Conservation (phyloP, 2,888 invertebrate genomes). For the Phorcus lineatus region DNA sequence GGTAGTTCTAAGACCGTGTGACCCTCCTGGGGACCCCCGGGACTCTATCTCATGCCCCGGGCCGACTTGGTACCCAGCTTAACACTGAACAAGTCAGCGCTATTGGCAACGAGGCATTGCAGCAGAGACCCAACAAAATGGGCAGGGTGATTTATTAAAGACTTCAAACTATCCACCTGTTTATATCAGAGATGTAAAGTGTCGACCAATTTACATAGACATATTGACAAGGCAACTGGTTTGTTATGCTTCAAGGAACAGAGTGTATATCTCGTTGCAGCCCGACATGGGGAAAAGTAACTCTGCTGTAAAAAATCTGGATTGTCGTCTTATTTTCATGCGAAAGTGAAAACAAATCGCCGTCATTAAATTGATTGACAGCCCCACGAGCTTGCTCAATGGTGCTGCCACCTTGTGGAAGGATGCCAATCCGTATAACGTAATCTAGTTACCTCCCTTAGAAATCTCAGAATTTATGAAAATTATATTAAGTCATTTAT, state of each 20-base stretch:
- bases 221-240: slow-evolving; percentile 10
- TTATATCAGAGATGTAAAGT: neutral
- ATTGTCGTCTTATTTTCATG: slow-evolving; percentile 12
- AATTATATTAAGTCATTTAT: too few relatives aligned
- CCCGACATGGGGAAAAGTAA: neutral
- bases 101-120: neutral
- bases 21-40: neutral
- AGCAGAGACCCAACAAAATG: slow-evolving; percentile 1
- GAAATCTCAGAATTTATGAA: too few relatives aligned
- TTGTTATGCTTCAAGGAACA: neutral
- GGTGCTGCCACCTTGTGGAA: slow-evolving; percentile 1
- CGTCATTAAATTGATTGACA: slow-evolving; percentile 21
- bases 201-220: slow-evolving; percentile 9
- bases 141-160: slow-evolving; percentile 11
- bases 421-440: neutral
- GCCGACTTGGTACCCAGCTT: neutral
- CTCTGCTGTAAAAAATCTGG: neutral
- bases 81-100: neutral
- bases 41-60: neutral
- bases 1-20: neutral
- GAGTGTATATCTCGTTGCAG: neutral
- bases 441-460: too few relatives aligned
- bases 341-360: slow-evolving; percentile 17
- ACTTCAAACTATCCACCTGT: slow-evolving; percentile 18
- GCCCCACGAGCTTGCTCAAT: neutral